Evolutionary conservation across 2,888 invertebrate genomes (phyloP), one percentile per base, ranked within the genome.

Genomic region (Chouioia cunea): DNA sequence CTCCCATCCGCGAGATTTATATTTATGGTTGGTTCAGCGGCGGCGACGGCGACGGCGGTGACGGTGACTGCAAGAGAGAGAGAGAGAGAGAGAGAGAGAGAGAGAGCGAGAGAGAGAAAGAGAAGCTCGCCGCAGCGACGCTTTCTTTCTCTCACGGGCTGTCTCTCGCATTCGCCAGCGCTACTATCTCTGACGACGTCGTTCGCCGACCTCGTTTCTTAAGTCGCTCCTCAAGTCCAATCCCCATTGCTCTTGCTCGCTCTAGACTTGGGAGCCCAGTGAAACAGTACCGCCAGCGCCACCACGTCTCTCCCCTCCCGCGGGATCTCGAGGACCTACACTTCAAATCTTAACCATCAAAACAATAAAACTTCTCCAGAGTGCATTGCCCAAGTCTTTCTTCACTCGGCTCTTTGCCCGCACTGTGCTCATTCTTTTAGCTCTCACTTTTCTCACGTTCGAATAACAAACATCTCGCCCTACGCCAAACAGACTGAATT

Each of bases 1-100:
- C 78, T 75, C 69, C 73, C 66, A 73, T 75, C 77, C 65, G 64
- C 54, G 76, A 78, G 79, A 79, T 80, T 80, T 79, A 80, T 80
- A 78, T 79, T 79, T 78, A 79, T 77, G 77, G 77, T 74, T 73
- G 56, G 56, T 70, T 68, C 53, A 59, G 65, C 6, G 50, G 60
- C 46, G 36, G 48, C 36, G 36, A 12, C 36, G 36, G 36, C 36
- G 6, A 12, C 36, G 36, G 36, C 36, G 36, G 36, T 6, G 36
- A 12, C 36, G 36, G 36, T 12, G 2, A n/a, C n/a, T n/a, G n/a
- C n/a, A n/a, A n/a, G 73, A 67, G 71, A 73, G 73, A 68, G 65
- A 70, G 69, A 75, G 76, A 74, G 74, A 72, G 74, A n/a, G n/a
- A 70, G 65, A 74, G 71, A 72, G 73, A 65, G 64, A 56, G 73